A percentile compares a stretch with the other conserved stretches of the same genome.
Evolutionary conservation across 2,113 vertebrate species (phyloP).

Genomic region (Scomber japonicus): DNA sequence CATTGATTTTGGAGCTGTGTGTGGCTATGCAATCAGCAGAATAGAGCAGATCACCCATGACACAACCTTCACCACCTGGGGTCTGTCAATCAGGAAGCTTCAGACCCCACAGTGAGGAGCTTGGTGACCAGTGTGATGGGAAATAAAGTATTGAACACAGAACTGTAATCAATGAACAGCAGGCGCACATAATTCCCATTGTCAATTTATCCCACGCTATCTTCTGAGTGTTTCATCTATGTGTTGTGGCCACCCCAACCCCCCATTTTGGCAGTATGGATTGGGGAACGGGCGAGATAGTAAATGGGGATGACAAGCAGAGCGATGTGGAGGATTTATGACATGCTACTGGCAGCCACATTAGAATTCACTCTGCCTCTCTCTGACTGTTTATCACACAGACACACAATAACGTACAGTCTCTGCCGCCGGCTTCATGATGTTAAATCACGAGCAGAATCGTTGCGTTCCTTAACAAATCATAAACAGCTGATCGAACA

Average conservation of each 20-base stretch:
- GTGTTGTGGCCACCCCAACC: conserved; percentile 11
- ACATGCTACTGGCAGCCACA: conserved; percentile 61
- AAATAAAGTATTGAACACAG: too few relatives aligned
- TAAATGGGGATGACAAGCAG: conserved; percentile 20
- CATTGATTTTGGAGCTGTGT: too few relatives aligned
- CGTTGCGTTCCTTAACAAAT: conserved; percentile 62
- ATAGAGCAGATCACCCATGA: too few relatives aligned
- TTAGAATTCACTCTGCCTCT: conserved; percentile 67
- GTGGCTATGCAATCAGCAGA: too few relatives aligned
- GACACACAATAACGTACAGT: conserved; percentile 34
- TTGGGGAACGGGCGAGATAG: conserved; percentile 21
- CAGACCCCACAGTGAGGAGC: too few relatives aligned
- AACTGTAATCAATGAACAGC: too few relatives aligned
- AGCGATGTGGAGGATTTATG: conserved; percentile 74
- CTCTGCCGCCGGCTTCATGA: conserved; percentile 27
- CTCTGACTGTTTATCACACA: conserved; percentile 59
- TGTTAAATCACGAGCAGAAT: conserved; percentile 56
- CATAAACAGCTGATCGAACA: conserved; percentile 62
- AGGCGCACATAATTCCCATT: too few relatives aligned
- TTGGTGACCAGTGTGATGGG: too few relatives aligned
- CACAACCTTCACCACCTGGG: too few relatives aligned
- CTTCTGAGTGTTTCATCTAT: conserved; percentile 49
- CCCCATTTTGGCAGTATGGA: conserved; percentile 23
- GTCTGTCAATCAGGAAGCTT: too few relatives aligned
- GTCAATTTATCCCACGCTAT: conserved; percentile 11